A percentile compares a stretch with the other conserved stretches of the same genome.
Conservation (phyloP, 1,140 invertebrate species). For the Drosophila takahashii region DNA sequence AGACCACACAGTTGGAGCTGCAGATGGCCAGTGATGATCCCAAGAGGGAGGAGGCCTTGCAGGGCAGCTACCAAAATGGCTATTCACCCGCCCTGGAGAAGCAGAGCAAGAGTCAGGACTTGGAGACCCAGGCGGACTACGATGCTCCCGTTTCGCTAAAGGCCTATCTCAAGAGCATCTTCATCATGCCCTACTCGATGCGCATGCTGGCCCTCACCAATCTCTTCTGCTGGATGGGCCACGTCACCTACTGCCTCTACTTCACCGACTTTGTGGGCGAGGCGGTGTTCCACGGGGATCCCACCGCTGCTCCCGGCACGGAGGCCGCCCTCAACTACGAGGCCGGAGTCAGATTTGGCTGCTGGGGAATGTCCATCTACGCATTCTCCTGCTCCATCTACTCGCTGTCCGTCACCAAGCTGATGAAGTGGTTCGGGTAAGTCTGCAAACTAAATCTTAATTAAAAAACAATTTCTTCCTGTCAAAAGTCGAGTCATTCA, state of each 20-base stretch:
- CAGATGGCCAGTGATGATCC: slow-evolving; percentile 47
- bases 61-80: slow-evolving; percentile 71
- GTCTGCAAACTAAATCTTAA: slow-evolving; percentile 82
- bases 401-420: slow-evolving; percentile 90
- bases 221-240: slow-evolving; percentile 94
- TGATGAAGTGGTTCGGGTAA: slow-evolving; percentile 89
- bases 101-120: slow-evolving; percentile 16
- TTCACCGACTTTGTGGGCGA: slow-evolving; percentile 96
- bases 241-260: slow-evolving; percentile 94
- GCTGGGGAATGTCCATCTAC: slow-evolving; percentile 94
- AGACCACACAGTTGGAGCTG: slow-evolving; percentile 62
- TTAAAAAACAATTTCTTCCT: slow-evolving; percentile 76
- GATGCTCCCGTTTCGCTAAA: slow-evolving; percentile 82
- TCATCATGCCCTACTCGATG: slow-evolving; percentile 91
- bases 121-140: slow-evolving; percentile 51
- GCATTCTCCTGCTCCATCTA: slow-evolving; percentile 93
- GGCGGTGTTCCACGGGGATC: slow-evolving; percentile 91
- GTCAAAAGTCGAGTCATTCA: too few species aligned
- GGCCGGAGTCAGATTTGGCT: slow-evolving; percentile 92
- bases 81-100: slow-evolving; percentile 31
- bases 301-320: slow-evolving; percentile 83
- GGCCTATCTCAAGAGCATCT: slow-evolving; percentile 90
- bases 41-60: slow-evolving; percentile 37
- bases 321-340: slow-evolving; percentile 86
- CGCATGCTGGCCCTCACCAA: slow-evolving; percentile 92